Percentiles rank a stretch among this genome's conserved stretches.
These are phyloP conservation scores for Copsychus sechellarum DNA, from an alignment of 2,113 vertebrate species.

Conservation along the genomic window DNA sequence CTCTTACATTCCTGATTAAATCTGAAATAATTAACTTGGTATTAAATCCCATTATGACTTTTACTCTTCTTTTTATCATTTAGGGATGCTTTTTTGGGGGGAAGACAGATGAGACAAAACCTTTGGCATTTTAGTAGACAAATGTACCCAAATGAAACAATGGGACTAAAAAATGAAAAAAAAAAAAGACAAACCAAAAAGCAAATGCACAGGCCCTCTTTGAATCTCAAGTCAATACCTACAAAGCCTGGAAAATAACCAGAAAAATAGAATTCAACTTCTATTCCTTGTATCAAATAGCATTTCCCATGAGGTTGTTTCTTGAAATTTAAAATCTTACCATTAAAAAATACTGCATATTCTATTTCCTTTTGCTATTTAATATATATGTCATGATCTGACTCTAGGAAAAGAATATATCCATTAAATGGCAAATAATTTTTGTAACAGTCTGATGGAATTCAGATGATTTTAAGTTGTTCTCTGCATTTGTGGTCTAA, in stretches of 20 bases:
- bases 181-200: conserved; percentile 3
- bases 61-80: not conserved
- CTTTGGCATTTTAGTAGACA: not conserved
- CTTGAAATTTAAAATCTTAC: conserved; percentile 5
- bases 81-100: not conserved
- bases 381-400: conserved; percentile 30
- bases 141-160: not conserved
- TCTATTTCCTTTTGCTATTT: conserved; percentile 15
- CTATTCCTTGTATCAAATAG: not conserved
- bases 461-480: not conserved
- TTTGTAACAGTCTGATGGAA: conserved; percentile 23
- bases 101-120: not conserved
- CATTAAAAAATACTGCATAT: not conserved
- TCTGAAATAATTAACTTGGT: not conserved
- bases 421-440: not conserved
- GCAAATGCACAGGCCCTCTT: not conserved
- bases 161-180: conserved; percentile 30
- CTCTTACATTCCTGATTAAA: not conserved
- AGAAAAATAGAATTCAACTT: conserved; percentile 20
- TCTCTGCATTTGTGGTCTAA: not conserved
- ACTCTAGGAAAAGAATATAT: conserved; percentile 34
- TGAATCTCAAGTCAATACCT: conserved; percentile 19
- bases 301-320: conserved; percentile 23
- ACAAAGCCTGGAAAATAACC: conserved; percentile 15
- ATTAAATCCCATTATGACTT: not conserved